Evolutionary conservation across 2,797 vertebrate genomes (phyloP), one percentile per base, ranked within the genome.

Genomic region (Xyrichtys novacula): DNA sequence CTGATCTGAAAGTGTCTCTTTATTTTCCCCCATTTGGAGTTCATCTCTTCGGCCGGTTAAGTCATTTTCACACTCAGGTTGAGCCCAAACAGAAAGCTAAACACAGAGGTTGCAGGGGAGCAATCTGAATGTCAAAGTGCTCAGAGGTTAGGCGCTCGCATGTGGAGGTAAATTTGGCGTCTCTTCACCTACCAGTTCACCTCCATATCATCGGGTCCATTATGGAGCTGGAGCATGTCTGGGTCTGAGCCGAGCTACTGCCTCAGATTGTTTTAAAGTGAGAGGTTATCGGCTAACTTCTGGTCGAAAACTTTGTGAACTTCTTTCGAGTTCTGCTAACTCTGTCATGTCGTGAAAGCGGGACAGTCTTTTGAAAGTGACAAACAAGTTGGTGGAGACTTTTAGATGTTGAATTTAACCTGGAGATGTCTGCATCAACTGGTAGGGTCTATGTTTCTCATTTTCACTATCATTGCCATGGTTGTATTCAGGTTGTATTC

Each of bases 1-100:
- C 59, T 70, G 61, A 64, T 47, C 29, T 53, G 20, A 22, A 58
- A 34, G 42, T 10, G 39, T 38, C 5, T 3, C 20, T 46, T 46
- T 25, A 46, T 46, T 7, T 25, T 15, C 6, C 22, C 6, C 23
- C 14, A 16, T 15, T 25, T 25, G 22, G 22, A 46, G 25, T 15
- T 12, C 6, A 22, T 44, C 20, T 15, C 7, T 44, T 23, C 10
- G 5, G 5, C 7, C 44, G 7, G 44, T 25, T 25, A 1, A 15
- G 20, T 46, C 3, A 20, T 15, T 23, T 20, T 46, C 12, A 23
- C 43, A 14, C 20, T 34, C 32, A 34, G 10, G 4, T 12, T 34
- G 32, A 34, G 32, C 32, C 3, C 32, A 34, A 34, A 46, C 43
- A 44, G 10, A 44, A n/a, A 39, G 6, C 1, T 2, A 39, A 5